These are phyloP conservation scores for Corythornis vintsioides DNA, from an alignment of 2,113 vertebrate species.

Conservation along the genomic window DNA sequence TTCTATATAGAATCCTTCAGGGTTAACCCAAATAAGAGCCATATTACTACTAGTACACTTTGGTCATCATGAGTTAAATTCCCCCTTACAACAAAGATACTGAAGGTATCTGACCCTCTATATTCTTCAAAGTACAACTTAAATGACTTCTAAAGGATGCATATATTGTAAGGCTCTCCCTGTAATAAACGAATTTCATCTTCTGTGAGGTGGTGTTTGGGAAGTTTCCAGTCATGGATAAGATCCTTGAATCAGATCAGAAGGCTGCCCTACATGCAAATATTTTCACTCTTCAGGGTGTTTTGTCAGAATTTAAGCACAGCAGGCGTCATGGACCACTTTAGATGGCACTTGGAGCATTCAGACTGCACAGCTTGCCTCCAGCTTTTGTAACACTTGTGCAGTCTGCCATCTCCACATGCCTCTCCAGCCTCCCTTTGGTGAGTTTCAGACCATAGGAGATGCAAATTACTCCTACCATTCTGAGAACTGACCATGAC, in stretches of 20 bases:
- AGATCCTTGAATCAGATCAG: not conserved
- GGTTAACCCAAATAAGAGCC: not conserved
- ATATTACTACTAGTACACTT: not conserved
- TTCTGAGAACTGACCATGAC: not conserved
- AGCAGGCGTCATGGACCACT: not conserved
- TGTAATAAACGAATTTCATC: not conserved
- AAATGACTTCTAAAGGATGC: not conserved
- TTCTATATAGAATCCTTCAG: not conserved
- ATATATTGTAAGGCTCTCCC: not conserved
- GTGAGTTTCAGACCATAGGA: not conserved
- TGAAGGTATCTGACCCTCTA: not conserved
- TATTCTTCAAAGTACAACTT: not conserved
- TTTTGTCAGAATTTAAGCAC: not conserved
- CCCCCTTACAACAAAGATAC: not conserved
- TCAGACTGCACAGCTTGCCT: not conserved
- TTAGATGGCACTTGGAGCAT: not conserved
- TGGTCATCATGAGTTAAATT: not conserved
- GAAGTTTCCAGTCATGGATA: not conserved
- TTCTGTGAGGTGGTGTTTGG: not conserved
- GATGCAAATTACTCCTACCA: not conserved
- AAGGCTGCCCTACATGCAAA: not conserved
- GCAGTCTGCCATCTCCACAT: fast-evolving
- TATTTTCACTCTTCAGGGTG: not conserved
- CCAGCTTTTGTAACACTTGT: not conserved
- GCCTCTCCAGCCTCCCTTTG: not conserved